Evolutionary conservation across 2,888 invertebrate species (phyloP).

Genomic region (Itoplectis maculator): DNA sequence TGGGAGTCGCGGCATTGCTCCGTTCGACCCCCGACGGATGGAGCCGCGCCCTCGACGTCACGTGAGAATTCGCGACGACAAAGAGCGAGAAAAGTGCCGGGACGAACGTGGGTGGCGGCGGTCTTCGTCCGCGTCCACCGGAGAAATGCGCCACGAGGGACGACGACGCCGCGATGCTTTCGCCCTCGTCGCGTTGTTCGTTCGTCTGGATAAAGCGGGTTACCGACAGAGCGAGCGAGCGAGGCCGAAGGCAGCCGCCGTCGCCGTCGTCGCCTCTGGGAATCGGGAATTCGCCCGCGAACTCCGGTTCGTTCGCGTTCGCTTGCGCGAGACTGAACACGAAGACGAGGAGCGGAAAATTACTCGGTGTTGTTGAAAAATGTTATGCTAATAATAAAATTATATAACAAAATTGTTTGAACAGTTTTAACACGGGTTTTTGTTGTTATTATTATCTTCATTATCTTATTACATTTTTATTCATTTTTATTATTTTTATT

Average conservation of each 20-base stretch:
- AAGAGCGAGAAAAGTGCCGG: slow-evolving; percentile 35
- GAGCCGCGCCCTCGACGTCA: neutral
- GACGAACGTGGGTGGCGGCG: slow-evolving; percentile 17
- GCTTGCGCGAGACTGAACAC: slow-evolving; percentile 37
- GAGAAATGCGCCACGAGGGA: slow-evolving; percentile 22
- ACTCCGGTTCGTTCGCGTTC: slow-evolving; percentile 27
- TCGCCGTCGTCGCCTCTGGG: slow-evolving; percentile 36
- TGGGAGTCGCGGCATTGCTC: no score
- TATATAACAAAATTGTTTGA: no score
- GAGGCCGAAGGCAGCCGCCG: no score
- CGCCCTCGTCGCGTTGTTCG: slow-evolving; percentile 43
- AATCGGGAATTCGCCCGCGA: slow-evolving; percentile 44
- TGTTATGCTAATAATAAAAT: no score
- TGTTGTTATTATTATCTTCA: no score
- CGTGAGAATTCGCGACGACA: slow-evolving; percentile 21
- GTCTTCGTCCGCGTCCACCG: neutral
- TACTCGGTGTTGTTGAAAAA: slow-evolving; percentile 7
- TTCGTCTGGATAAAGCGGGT: slow-evolving; percentile 51
- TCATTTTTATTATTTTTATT: no score
- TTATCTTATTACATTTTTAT: no score
- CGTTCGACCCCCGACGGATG: neutral
- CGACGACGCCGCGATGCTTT: slow-evolving; percentile 2
- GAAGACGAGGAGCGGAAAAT: slow-evolving; percentile 1
- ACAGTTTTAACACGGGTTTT: no score
- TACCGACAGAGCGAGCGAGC: slow-evolving; percentile 48